A percentile compares a stretch with the other conserved stretches of the same genome.
Conservation (phyloP, 2,113 vertebrate species). For the Argyrosomus japonicus region DNA sequence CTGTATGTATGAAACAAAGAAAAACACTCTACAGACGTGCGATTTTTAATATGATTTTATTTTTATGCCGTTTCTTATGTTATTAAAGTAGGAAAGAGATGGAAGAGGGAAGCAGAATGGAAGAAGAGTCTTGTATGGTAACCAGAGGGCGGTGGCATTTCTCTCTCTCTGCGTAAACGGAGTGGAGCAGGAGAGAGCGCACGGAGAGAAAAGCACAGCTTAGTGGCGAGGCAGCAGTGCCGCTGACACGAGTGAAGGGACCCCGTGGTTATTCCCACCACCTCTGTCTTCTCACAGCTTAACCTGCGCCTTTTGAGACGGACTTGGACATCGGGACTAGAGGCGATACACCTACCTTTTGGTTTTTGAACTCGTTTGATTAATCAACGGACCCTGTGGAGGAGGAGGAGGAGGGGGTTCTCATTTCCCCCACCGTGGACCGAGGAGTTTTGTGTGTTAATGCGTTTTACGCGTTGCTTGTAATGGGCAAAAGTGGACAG, state of each 20-base stretch:
- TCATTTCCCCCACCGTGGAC: conserved; percentile 47
- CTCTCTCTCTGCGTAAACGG: conserved; percentile 75
- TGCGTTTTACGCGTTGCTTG: conserved; percentile 60
- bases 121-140: conserved; percentile 53
- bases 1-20: background rate
- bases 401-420: conserved; percentile 13
- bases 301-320: conserved; percentile 49
- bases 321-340: conserved; percentile 42
- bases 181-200: conserved; percentile 62
- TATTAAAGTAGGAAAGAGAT: background rate
- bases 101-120: conserved; percentile 8
- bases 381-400: conserved; percentile 38
- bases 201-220: conserved; percentile 48
- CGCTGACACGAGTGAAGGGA: conserved; percentile 70
- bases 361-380: conserved; percentile 42
- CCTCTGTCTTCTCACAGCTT: conserved; percentile 35
- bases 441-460: conserved; percentile 68
- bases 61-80: background rate
- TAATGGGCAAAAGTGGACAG: conserved; percentile 90
- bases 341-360: conserved; percentile 19
- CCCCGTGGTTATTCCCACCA: conserved; percentile 55
- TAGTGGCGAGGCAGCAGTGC: conserved; percentile 61
- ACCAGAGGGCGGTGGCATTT: conserved; percentile 83
- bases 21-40: too few species aligned
- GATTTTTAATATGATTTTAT: background rate